Percentiles rank a stretch among this genome's conserved stretches.
These are phyloP conservation scores for Narcine bancroftii DNA, from an alignment of 2,113 vertebrate genomes.

Conservation along the genomic window DNA sequence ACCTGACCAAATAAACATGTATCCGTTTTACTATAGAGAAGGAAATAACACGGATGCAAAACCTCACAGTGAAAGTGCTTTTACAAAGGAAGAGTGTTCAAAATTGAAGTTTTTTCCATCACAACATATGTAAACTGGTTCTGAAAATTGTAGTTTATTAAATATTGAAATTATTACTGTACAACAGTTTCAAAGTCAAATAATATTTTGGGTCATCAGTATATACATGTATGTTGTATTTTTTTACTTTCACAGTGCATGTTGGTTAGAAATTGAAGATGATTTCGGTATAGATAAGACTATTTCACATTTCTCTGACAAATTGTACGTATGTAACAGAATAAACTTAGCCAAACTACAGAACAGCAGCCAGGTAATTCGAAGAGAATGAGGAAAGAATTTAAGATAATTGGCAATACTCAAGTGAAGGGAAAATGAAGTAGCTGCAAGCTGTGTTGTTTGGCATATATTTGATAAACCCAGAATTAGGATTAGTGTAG, in stretches of 20 bases:
- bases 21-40: too few relatives aligned
- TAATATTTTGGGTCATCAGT: background rate
- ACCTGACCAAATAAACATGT: too few relatives aligned
- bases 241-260: background rate
- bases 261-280: background rate
- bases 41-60: too few relatives aligned
- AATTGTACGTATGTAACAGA: background rate
- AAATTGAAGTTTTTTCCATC: background rate
- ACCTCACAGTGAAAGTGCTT: too few relatives aligned
- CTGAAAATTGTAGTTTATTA: background rate
- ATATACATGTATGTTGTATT: background rate
- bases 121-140: background rate
- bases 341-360: background rate
- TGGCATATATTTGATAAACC: background rate
- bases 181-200: background rate
- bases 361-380: background rate
- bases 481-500: background rate
- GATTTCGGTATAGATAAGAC: background rate
- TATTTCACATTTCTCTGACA: background rate
- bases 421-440: background rate
- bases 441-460: background rate
- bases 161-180: background rate
- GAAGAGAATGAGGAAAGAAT: background rate
- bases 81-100: too few relatives aligned
- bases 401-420: background rate